Base-by-base conservation (phyloP, 2,113 vertebrate species). In the Laterallus jamaicensis region DNA sequence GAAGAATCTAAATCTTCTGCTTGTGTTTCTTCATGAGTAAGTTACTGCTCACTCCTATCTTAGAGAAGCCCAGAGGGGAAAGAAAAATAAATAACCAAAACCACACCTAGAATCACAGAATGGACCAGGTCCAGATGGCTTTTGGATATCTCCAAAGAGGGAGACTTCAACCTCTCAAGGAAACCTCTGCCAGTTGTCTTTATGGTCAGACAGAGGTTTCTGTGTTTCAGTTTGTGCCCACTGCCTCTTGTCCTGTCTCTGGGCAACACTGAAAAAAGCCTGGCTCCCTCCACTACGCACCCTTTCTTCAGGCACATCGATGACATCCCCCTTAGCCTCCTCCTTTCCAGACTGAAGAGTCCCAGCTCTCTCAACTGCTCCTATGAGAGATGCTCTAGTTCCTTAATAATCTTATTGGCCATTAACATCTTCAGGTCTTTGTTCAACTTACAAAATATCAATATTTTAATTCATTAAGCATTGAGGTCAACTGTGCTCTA, bases 51-150 rank as follows among this genome's bases (percentile, higher is more conserved):
- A 70, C 20, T 10, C 14, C 16, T 6, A 55, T 13, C 15, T 66
- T 55, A 78, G 10, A 82, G 63, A 90, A 86, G 60, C 4, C 5
- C 3, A 8, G 31, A 11, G 8, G 1, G 3, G 10, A 5, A 20
- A 3, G 4, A 12, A 70, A 68, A 3, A 42, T 42, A 8, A 74
- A 93, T 50, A 73, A 31, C 5, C 15, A 14, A 76, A 50, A 13
- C 13, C 18, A 64, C 21, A 40, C 29, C 29, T 62, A 63, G 40
- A 81, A 50, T 29, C 47, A 8, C 31, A 52, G 69, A 88, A 69
- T 25, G 25, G 47, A 31, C 11, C 5, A 12, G 3, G 10, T 66
- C 12, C 17, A 29, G 12, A 44, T 2, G 0, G 4, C 8, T 73
- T 88, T 8, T 54, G 8, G 63, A 6, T 78, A 54, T 64, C 26